A percentile compares a stretch with the other conserved stretches of the same genome.
These are phyloP conservation scores for Atta cephalotes DNA, from an alignment of 1,140 invertebrate species.

Conservation along the genomic window DNA sequence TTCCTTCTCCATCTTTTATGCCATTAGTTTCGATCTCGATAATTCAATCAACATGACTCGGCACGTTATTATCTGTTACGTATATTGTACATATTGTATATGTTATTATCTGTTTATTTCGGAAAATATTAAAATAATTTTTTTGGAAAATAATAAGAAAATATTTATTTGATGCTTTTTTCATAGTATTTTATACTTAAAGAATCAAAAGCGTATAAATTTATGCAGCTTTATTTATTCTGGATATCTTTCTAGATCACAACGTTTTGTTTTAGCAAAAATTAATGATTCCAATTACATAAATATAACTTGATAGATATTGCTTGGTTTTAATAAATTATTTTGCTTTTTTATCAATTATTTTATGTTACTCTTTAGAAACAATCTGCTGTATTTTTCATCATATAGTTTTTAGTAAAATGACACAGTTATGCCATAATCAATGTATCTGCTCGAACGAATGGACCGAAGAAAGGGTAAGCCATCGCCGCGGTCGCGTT, in stretches of 20 bases:
- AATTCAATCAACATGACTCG: constrained; percentile 7
- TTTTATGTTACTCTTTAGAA: constrained; percentile 10
- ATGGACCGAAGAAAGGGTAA: constrained; percentile 47
- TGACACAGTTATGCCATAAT: constrained; percentile 8
- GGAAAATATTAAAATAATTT: neutral
- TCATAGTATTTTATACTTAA: neutral
- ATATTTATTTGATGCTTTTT: neutral
- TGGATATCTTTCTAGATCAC: neutral
- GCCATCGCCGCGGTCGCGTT: constrained; percentile 25
- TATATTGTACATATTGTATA: too few relatives aligned
- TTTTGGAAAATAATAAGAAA: neutral
- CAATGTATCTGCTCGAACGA: constrained; percentile 44
- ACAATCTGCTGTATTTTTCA: constrained; percentile 5
- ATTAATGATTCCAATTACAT: constrained; percentile 1
- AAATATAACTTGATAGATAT: neutral
- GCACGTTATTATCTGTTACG: neutral
- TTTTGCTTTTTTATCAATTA: neutral
- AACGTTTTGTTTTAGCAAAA: neutral
- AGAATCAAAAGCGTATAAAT: neutral
- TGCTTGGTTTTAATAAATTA: neutral
- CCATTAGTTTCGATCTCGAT: constrained; percentile 13
- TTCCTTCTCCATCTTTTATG: constrained; percentile 31
- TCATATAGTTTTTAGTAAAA: constrained; percentile 15
- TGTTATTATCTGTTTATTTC: constrained; percentile 20
- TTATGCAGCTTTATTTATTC: constrained; percentile 2